phyloP scores from a whole-genome alignment of 2,113 vertebrate genomes.

The Psilopsiagon aurifrons region DNA sequence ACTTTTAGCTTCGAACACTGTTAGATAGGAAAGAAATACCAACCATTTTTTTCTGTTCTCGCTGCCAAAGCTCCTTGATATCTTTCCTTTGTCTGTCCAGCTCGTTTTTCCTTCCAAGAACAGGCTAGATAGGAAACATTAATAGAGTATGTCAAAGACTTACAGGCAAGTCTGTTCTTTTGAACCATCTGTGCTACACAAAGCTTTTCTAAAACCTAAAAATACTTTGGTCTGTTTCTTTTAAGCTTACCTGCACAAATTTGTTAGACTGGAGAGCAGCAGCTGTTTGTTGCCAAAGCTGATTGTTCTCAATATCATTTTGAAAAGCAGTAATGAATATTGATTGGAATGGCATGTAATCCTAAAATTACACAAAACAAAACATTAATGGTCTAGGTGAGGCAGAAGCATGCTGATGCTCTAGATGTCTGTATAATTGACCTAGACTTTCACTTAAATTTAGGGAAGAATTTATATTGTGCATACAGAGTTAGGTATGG shows the following conservation, averaged over 20 bases:
- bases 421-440: neutral
- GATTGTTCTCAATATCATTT: slow-evolving; percentile 89
- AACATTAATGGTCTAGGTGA: neutral
- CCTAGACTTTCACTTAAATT: neutral
- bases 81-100: slow-evolving; percentile 95
- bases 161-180: neutral
- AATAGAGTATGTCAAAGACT: neutral
- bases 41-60: slow-evolving; percentile 95
- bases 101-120: slow-evolving; percentile 90
- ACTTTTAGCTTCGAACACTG: neutral
- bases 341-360: slow-evolving; percentile 93
- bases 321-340: slow-evolving; percentile 89
- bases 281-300: slow-evolving; percentile 88
- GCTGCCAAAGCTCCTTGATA: slow-evolving; percentile 97
- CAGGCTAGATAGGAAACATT: slow-evolving; percentile 80
- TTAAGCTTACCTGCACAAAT: slow-evolving; percentile 89
- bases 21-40: slow-evolving; percentile 52
- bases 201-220: neutral
- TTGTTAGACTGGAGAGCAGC: slow-evolving; percentile 91
- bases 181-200: neutral
- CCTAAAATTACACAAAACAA: slow-evolving; percentile 75
- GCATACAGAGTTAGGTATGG: neutral
- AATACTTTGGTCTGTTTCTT: neutral
- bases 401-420: neutral
- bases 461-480: neutral